These are phyloP conservation scores for Gymnothorax javanicus DNA, from an alignment of 2,797 vertebrate species.

Conservation along the genomic window DNA sequence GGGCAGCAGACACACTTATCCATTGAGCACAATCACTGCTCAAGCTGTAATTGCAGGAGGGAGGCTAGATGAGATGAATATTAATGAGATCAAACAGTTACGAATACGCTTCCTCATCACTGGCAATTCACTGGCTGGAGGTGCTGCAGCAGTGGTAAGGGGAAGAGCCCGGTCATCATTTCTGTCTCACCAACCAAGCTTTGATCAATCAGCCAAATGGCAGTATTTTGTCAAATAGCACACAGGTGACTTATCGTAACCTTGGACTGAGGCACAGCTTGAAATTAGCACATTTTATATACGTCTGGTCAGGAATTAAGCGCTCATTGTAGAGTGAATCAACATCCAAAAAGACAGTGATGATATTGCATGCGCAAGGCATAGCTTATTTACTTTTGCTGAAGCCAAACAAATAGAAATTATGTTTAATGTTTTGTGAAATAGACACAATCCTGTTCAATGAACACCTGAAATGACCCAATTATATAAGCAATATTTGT, in stretches of 20 bases:
- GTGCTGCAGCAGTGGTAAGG: slow-evolving; percentile 35
- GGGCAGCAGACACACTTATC: not conserved
- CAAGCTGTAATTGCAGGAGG: not conserved
- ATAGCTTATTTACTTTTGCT: not conserved
- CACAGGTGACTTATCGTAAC: not conserved
- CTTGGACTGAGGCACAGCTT: not conserved
- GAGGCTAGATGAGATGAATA: slow-evolving; percentile 9
- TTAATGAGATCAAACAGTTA: slow-evolving; percentile 8
- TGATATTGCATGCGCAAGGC: not conserved
- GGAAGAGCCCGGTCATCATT: not conserved
- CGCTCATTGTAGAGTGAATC: not conserved
- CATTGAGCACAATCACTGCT: slow-evolving; percentile 3
- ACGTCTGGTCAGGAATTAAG: not conserved
- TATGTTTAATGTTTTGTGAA: not conserved
- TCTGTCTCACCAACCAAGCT: not conserved
- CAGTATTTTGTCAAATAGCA: slow-evolving; percentile 31
- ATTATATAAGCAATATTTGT: not conserved
- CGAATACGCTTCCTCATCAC: slow-evolving; percentile 34
- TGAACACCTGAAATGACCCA: not conserved
- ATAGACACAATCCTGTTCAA: not conserved
- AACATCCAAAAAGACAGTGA: not conserved
- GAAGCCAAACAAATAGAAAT: no score
- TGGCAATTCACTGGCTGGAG: slow-evolving; percentile 32
- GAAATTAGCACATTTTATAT: not conserved
- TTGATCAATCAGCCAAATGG: slow-evolving; percentile 25